Evolutionary conservation across 2,888 invertebrate genomes (phyloP), one percentile per base, ranked within the genome.

Genomic region (Pseudeuparius sepicola): DNA sequence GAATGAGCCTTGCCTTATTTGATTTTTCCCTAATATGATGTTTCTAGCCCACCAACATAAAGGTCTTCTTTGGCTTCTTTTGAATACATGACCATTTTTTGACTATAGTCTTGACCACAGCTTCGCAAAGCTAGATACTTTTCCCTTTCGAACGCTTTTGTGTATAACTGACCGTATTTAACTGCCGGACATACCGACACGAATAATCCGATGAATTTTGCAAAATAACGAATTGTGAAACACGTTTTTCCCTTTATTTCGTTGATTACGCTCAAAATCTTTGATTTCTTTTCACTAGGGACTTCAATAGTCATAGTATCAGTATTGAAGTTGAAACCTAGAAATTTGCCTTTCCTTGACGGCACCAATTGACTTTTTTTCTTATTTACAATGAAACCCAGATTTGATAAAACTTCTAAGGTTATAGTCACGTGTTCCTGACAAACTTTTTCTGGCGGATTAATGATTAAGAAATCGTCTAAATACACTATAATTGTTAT

Each of bases 361-460:
- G 42, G 45, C 3, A 16, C 18, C 11, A 42, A 23, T 12, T 11
- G 13, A 16, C 43, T 39, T 33, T 46, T 46, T 25, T 44, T 31
- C 11, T n/a, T 18, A 36, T 46, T 46, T 13, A 46, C 39, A 17
- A 47, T 29, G 29, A 46, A 46, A 4, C 47, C 45, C 23, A 46
- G 20, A 15, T 26, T 18, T 18, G 39, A 16, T 9, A 43, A 24
- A 3, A 44, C 14, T 2, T 18, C 14, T 2, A 25, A 4, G 2
- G 39, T 34, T 13, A 14, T 10, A 12, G 29, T 29, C 6, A 28
- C 11, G 10, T 40, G 24, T 28, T 17, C 23, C 12, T 25, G n/a
- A 24, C 34, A 45, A 12, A 33, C 40, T 16, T 13, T 6, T n/a
- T 39, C 25, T 14, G 37, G 20, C 24, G 26, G 20, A 6, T 32